Evolutionary conservation across 2,797 vertebrate species (phyloP).

Genomic region (Mergus octosetaceus): DNA sequence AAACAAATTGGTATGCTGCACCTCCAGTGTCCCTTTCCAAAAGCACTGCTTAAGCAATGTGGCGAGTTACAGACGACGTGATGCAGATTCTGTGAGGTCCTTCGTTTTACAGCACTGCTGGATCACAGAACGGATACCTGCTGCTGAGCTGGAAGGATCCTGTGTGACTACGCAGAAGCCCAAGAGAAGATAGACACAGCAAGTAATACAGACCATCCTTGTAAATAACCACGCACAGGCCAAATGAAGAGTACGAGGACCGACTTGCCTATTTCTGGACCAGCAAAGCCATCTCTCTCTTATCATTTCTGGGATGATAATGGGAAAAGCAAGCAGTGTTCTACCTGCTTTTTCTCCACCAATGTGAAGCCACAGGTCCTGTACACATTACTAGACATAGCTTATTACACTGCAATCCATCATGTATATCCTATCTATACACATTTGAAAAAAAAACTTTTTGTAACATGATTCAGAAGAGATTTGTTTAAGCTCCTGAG

Average conservation of each 20-base stretch:
- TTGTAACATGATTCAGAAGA: not conserved
- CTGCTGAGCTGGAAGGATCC: not conserved
- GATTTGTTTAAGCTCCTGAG: not conserved
- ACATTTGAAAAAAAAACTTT: not conserved
- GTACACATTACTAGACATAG: accelerated
- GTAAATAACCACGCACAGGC: not conserved
- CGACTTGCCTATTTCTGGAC: not conserved
- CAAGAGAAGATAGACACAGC: not conserved
- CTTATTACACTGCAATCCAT: not conserved
- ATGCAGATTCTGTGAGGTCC: not conserved
- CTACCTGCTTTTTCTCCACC: not conserved
- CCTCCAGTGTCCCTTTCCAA: not conserved
- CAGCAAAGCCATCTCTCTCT: not conserved
- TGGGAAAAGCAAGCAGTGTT: not conserved
- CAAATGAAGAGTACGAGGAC: not conserved
- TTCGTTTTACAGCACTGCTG: not conserved
- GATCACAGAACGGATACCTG: not conserved
- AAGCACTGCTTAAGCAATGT: not conserved
- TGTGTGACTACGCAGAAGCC: not conserved
- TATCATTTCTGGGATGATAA: not conserved
- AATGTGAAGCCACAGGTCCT: accelerated
- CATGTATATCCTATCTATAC: not conserved
- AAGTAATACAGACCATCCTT: not conserved
- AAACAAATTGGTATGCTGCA: not conserved
- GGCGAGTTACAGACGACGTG: not conserved